Conservation (phyloP, 2,888 invertebrate species). For the Drosophila paracracens region DNA sequence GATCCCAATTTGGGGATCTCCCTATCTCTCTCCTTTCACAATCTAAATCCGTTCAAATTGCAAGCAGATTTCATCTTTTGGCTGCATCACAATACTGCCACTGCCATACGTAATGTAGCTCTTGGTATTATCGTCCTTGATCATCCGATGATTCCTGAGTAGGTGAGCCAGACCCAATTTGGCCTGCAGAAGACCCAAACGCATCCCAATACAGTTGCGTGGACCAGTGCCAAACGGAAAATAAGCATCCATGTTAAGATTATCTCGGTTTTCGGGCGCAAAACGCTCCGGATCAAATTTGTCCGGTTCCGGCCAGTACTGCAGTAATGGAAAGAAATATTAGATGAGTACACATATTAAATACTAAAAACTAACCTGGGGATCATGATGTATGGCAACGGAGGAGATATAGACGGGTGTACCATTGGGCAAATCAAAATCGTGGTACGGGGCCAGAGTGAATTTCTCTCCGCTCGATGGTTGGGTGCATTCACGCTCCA, state of each 20-base stretch:
- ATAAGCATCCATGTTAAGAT: constrained; percentile 67
- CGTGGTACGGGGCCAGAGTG: constrained; percentile 66
- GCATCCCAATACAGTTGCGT: constrained; percentile 79
- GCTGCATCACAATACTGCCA: background rate
- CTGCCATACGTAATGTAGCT: constrained; percentile 29
- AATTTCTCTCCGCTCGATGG: constrained; percentile 57
- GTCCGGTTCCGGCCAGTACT: constrained; percentile 76
- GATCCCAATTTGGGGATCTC: background rate
- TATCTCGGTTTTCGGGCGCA: constrained; percentile 61
- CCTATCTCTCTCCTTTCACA: background rate
- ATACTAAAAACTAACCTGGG: constrained; percentile 49
- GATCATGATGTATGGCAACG: constrained; percentile 73
- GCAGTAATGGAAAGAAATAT: background rate
- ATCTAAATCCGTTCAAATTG: constrained; percentile 31
- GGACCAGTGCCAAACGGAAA: constrained; percentile 80
- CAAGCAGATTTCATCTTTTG: constrained; percentile 48
- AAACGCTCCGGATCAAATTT: constrained; percentile 78
- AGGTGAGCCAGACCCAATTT: constrained; percentile 76
- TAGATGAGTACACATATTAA: background rate
- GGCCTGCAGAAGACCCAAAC: constrained; percentile 72
- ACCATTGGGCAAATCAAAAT: constrained; percentile 66
- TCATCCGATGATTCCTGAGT: constrained; percentile 68
- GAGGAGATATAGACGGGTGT: constrained; percentile 74
- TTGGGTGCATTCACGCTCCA: constrained; percentile 71
- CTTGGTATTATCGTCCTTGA: constrained; percentile 49